Evolutionary conservation across 2,888 invertebrate genomes (phyloP).

Genomic region (Ophraella communa): DNA sequence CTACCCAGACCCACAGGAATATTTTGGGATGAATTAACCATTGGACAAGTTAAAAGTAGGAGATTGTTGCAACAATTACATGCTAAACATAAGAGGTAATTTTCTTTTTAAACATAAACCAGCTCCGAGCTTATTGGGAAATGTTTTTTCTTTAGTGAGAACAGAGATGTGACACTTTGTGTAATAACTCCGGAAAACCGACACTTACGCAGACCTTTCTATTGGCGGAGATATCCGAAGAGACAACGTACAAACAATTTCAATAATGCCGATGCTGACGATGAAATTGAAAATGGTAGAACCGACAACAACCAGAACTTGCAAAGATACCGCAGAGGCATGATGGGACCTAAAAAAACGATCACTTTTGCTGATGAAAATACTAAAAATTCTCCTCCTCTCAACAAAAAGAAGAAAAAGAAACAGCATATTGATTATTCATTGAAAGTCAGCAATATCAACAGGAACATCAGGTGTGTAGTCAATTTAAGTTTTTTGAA

Average conservation of each 20-base stretch:
- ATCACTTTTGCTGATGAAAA: background rate
- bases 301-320: background rate
- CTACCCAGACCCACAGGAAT: constrained; percentile 75
- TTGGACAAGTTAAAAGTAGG: constrained; percentile 74
- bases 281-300: too few relatives aligned
- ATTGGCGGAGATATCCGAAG: background rate
- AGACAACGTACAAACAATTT: background rate
- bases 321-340: background rate
- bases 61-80: constrained; percentile 75
- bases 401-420: constrained; percentile 28
- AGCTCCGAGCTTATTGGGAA: too few relatives aligned
- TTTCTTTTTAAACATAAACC: background rate
- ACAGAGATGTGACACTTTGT: constrained; percentile 26
- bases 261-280: background rate
- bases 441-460: constrained; percentile 73
- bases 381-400: too few relatives aligned
- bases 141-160: constrained; percentile 23
- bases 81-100: constrained; percentile 71
- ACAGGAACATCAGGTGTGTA: constrained; percentile 63
- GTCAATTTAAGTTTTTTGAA: too few relatives aligned
- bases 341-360: background rate
- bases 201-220: background rate
- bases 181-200: constrained; percentile 2
- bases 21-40: constrained; percentile 79
- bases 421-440: constrained; percentile 64